phyloP scores from a whole-genome alignment of 2,888 invertebrate genomes.

The Agonopterix subpropinquella region DNA sequence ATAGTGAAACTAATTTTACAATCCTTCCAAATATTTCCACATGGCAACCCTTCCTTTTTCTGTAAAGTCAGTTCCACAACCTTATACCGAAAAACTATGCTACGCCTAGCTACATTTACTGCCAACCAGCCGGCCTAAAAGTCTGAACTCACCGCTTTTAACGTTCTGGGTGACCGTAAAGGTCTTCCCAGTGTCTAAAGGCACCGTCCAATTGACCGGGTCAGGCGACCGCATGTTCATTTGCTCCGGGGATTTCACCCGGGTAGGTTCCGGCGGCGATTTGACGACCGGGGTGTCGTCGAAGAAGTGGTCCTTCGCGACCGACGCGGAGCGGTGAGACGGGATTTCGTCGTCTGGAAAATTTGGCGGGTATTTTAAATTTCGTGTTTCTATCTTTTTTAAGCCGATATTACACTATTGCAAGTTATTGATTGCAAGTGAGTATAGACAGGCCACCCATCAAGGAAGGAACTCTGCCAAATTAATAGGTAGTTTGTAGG shows the following conservation, averaged over 20 bases:
- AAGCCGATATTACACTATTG: too few species aligned
- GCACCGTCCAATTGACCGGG: constrained; percentile 96
- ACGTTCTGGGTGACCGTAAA: constrained; percentile 96
- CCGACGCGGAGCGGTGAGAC: constrained; percentile 67
- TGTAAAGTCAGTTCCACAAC: constrained; percentile 25
- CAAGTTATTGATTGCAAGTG: too few species aligned
- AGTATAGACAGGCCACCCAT: too few species aligned
- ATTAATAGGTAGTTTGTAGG: too few species aligned
- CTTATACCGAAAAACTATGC: constrained; percentile 10
- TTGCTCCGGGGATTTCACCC: constrained; percentile 95
- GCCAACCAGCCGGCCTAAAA: constrained; percentile 38
- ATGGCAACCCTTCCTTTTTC: constrained; percentile 7
- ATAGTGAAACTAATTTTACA: constrained; percentile 30
- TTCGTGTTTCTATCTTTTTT: not conserved
- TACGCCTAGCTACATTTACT: constrained; percentile 42
- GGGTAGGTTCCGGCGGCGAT: constrained; percentile 93
- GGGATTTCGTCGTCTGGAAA: constrained; percentile 66
- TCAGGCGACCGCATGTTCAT: constrained; percentile 95
- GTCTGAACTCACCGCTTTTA: constrained; percentile 74
- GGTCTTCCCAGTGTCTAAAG: constrained; percentile 94
- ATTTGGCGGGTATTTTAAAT: constrained; percentile 6
- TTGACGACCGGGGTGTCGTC: constrained; percentile 83
- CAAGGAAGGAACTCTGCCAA: too few species aligned
- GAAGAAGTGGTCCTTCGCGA: constrained; percentile 70
- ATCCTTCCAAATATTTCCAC: constrained; percentile 11